Base-by-base conservation (phyloP, 1,140 invertebrate genomes). In the Achroia grisella region DNA sequence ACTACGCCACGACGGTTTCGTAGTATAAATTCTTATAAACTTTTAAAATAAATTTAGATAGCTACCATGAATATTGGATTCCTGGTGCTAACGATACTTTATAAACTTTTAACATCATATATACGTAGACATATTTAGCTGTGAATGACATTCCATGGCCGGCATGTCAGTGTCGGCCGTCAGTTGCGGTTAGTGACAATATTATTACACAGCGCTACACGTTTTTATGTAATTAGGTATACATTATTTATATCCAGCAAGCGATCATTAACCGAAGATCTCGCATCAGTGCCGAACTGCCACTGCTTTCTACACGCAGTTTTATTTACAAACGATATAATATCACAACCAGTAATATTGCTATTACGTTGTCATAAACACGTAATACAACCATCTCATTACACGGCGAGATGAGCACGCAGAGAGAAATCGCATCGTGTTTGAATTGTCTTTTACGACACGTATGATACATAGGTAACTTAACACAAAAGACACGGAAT, bases 321-420 rank as follows among this genome's bases (percentile, higher is more conserved):
- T 14, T 37, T 17, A 4, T 8, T 17, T 15, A 10, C 30, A 35
- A 29, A 15, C 13, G 4, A 35, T 17, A 37, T 8, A 41, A 50
- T 55, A 47, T 47, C 39, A 47, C 35, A 35, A 31, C 34, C n/a
- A 12, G 40, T 30, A 39, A 36, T 44, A 51, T 39, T 39, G 37
- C 44, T 34, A 46, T 53, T 52, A 34, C 51, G 45, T 48, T 48
- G 44, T 52, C 50, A 53, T 39, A 40, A 39, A 15, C 11, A 41
- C 17, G 35, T 49, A 36, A 52, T 39, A 44, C 44, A 45, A 48
- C 39, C 23, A 17, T 15, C 8, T 55, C 31, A 43, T 55, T 55
- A 42, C 34, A 52, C 34, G 53, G 31, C 3, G 48, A 39, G 44
- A 48, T 40, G 52, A 57, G 17, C 48, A 46, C 17, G 8, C 29